Evolutionary conservation across 2,113 vertebrate species (phyloP), one percentile per base, ranked within the genome.

Genomic region (Osmerus eperlanus): DNA sequence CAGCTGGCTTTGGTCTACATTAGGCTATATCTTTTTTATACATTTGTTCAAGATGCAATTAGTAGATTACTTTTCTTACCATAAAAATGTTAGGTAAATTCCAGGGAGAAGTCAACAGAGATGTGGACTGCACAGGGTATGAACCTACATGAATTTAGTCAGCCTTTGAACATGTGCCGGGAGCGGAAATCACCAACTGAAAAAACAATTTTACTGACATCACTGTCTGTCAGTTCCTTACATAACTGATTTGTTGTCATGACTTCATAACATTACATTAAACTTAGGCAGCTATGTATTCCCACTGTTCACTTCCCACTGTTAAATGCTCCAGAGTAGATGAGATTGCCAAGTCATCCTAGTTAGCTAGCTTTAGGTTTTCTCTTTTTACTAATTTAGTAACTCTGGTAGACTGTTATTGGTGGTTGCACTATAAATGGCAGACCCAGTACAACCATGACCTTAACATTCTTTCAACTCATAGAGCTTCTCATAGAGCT

Each of bases 171-270:
- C 18, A 53, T 69, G 54, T 56, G 15, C n/a, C 32, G 68, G 70
- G 29, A 71, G 58, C 71, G 73, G 83, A 84, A 83, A 78, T 70
- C 23, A 78, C 64, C 86, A 89, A 86, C 87, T 87, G 83, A 59
- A 84, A 78, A 85, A 91, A 88, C 80, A 87, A 64, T 61, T 21
- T 70, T 67, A 59, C 68, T 15, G 74, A 76, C 62, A 28, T 53
- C 53, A 62, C 61, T 56, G 70, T 79, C 62, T 63, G 56, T 56
- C 75, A 72, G 47, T 41, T 55, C 64, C 63, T 32, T 60, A 8
- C 16, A n/a, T 60, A 59, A 16, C 19, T 71, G 58, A 58, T 70
- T 71, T 63, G 76, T 76, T 78, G 54, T 64, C 62, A 7, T 64
- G 62, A 64, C 28, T 36, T 64, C 62, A 36, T 64, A 56, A 56